phyloP scores from a whole-genome alignment of 2,888 invertebrate species.

The Acrobasis repandana region DNA sequence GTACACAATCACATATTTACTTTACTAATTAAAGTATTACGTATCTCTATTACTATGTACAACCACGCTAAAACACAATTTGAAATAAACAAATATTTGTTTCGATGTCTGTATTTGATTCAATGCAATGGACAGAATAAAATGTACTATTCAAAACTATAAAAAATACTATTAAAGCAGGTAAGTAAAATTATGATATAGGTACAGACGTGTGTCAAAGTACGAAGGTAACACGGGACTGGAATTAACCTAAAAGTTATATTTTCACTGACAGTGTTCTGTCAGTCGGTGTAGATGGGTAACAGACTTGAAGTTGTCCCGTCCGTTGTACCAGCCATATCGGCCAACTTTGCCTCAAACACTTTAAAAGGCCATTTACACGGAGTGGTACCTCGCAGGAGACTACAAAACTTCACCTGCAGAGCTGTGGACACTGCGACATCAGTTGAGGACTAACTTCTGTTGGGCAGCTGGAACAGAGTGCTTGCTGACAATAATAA shows the following conservation, averaged over 20 bases:
- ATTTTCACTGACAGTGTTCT: neutral
- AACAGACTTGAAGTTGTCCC: conserved; percentile 22
- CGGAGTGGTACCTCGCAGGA: neutral
- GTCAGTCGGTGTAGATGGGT: neutral
- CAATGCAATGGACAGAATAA: no score
- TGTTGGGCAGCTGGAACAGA: neutral
- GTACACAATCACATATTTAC: no score
- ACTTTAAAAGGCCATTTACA: conserved; percentile 29
- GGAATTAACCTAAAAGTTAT: neutral
- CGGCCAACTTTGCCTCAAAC: conserved; percentile 34
- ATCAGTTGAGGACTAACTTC: conserved; percentile 6
- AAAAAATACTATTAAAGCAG: neutral
- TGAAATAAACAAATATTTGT: no score
- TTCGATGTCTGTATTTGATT: no score
- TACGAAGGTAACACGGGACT: neutral
- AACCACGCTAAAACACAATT: no score
- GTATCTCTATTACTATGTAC: no score
- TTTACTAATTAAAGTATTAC: no score
- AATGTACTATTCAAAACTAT: no score
- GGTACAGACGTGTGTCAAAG: neutral
- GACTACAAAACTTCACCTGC: neutral
- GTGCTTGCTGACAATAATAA: neutral
- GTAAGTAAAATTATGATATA: neutral
- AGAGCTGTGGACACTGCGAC: neutral
- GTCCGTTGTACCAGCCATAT: conserved; percentile 22